phyloP scores from a whole-genome alignment of 2,797 vertebrate genomes.

The Lerista edwardsae region DNA sequence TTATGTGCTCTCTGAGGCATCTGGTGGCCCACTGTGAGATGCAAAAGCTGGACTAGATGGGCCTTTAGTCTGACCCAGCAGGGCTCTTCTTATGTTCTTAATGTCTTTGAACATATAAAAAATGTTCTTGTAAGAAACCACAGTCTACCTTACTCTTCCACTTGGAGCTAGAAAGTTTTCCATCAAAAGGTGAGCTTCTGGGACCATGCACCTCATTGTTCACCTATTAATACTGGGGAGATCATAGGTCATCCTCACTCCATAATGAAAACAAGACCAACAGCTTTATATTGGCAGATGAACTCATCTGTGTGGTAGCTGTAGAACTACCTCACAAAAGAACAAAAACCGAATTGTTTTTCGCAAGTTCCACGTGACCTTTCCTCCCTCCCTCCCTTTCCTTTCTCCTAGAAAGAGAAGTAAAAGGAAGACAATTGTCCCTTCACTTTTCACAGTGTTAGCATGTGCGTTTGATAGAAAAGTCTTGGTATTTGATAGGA shows the following conservation, averaged over 20 bases:
- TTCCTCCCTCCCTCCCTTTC: neutral
- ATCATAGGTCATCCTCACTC: neutral
- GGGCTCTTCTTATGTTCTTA: too few relatives aligned
- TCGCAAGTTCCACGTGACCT: conserved; percentile 49
- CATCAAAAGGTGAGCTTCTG: neutral
- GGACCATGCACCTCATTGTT: neutral
- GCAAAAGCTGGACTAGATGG: too few relatives aligned
- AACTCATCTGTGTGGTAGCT: conserved; percentile 60
- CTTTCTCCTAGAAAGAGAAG: conserved; percentile 51
- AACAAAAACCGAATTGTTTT: conserved; percentile 61
- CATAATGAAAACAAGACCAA: conserved; percentile 36
- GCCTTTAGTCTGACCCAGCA: too few relatives aligned
- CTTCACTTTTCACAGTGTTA: conserved; percentile 43
- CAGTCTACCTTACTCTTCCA: neutral
- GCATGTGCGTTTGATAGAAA: conserved; percentile 61
- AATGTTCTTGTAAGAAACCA: neutral
- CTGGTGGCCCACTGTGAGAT: too few relatives aligned
- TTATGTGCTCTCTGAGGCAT: too few relatives aligned
- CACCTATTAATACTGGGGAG: neutral
- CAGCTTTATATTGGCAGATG: conserved; percentile 40
- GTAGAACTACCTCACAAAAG: conserved; percentile 55
- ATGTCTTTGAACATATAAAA: neutral
- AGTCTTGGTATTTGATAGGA: conserved; percentile 55
- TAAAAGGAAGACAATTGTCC: conserved; percentile 61
- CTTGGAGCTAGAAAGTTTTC: neutral